Evolutionary conservation across 2,797 vertebrate genomes (phyloP).

Genomic region (Amblyopsis hoosieri): DNA sequence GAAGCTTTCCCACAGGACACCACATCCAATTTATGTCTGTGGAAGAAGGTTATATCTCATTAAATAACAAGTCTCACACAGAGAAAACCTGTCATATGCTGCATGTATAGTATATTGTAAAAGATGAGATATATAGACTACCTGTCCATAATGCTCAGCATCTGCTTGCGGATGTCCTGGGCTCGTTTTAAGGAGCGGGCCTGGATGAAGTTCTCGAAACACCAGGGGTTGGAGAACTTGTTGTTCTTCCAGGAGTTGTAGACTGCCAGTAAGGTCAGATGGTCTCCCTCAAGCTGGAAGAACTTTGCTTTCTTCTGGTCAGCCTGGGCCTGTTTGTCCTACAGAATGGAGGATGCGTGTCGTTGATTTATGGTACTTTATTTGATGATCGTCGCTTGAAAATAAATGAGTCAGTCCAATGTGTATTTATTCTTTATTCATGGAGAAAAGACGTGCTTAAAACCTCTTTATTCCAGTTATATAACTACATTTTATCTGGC

Average conservation of each 20-base stretch:
- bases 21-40: constrained; percentile 95
- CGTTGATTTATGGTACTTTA: too few species aligned
- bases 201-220: constrained; percentile 98
- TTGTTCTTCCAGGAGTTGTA: constrained; percentile 99
- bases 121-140: constrained; percentile 30
- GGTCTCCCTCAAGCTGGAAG: constrained; percentile 96
- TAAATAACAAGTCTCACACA: too few species aligned
- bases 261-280: constrained; percentile 94
- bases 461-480: too few species aligned
- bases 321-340: constrained; percentile 98
- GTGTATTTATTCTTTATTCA: too few species aligned
- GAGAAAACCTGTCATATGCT: too few species aligned
- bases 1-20: constrained; percentile 98
- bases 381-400: not conserved
- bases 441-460: too few species aligned
- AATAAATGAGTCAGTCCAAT: too few species aligned
- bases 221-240: constrained; percentile 99
- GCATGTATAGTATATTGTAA: too few species aligned
- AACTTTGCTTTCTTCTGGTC: constrained; percentile 99
- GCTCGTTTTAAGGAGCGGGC: constrained; percentile 92
- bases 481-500: too few species aligned
- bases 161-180: constrained; percentile 98
- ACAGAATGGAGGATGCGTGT: constrained; percentile 11
- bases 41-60: not conserved
- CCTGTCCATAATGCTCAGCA: constrained; percentile 99